These are phyloP conservation scores for Adela reaumurella DNA, from an alignment of 2,888 invertebrate species.

Conservation along the genomic window DNA sequence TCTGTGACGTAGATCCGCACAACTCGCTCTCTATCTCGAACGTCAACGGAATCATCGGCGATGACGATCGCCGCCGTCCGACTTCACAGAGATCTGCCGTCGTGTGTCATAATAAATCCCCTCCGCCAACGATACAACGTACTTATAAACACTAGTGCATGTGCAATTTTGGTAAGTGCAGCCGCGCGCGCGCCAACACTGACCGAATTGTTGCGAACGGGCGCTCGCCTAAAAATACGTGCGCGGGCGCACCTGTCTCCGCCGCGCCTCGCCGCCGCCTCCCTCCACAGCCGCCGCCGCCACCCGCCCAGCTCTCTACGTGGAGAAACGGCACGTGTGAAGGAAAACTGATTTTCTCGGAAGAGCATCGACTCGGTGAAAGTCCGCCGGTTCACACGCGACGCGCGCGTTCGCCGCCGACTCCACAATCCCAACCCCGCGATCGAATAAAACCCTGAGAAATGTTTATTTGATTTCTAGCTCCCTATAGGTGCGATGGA, in stretches of 20 bases:
- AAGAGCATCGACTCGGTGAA: neutral
- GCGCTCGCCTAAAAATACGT: neutral
- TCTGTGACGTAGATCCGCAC: slow-evolving; percentile 1
- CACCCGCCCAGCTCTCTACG: neutral
- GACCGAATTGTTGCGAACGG: neutral
- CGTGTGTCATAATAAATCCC: too few relatives aligned
- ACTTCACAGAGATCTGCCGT: too few relatives aligned
- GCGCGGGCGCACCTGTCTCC: neutral
- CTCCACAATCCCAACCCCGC: slow-evolving; percentile 11
- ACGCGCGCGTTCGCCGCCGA: neutral
- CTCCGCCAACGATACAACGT: too few relatives aligned
- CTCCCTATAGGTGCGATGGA: too few relatives aligned
- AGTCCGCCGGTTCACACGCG: neutral
- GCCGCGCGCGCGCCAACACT: neutral
- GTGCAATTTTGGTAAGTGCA: neutral
- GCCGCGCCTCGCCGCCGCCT: neutral
- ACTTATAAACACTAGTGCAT: neutral
- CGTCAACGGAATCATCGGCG: neutral
- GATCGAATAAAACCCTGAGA: too few relatives aligned
- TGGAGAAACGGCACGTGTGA: neutral
- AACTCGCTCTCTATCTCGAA: neutral
- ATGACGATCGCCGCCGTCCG: neutral
- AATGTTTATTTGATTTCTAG: too few relatives aligned
- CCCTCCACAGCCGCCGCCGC: too few relatives aligned
- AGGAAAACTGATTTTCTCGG: neutral